Conservation (phyloP, 2,113 vertebrate genomes). For the Bufo bufo region DNA sequence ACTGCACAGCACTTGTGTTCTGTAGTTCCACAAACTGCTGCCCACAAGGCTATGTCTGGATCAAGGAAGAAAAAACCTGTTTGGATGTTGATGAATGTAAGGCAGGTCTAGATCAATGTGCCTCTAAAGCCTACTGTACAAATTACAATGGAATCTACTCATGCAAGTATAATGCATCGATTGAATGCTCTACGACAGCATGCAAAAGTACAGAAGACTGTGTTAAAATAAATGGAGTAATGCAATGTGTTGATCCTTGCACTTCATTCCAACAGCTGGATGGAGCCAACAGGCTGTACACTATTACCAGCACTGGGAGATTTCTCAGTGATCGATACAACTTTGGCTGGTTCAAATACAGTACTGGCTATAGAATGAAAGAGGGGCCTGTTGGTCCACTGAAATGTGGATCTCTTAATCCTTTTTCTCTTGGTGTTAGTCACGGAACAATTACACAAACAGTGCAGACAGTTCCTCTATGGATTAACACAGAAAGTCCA, state of each 20-base stretch:
- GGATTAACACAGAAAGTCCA: not conserved
- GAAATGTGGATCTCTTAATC: not conserved
- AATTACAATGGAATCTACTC: not conserved
- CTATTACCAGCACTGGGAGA: not conserved
- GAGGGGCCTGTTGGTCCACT: not conserved
- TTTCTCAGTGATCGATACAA: slow-evolving; percentile 5
- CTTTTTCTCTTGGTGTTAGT: not conserved
- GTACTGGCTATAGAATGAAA: not conserved
- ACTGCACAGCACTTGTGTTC: not conserved
- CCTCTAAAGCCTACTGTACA: not conserved
- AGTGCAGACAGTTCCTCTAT: not conserved
- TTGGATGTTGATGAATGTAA: not conserved
- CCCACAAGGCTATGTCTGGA: not conserved
- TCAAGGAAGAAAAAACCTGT: not conserved
- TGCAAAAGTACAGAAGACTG: not conserved
- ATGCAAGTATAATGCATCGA: not conserved
- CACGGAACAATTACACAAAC: not conserved
- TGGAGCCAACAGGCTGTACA: slow-evolving; percentile 3
- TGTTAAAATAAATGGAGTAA: not conserved
- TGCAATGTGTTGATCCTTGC: not conserved
- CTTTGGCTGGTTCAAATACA: slow-evolving; percentile 24
- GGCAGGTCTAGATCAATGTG: not conserved
- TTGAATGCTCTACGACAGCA: not conserved
- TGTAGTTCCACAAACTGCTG: not conserved
- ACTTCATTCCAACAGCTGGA: not conserved